Evolutionary conservation across 2,113 vertebrate species (phyloP).

Genomic region (Notarius quadriscutis): DNA sequence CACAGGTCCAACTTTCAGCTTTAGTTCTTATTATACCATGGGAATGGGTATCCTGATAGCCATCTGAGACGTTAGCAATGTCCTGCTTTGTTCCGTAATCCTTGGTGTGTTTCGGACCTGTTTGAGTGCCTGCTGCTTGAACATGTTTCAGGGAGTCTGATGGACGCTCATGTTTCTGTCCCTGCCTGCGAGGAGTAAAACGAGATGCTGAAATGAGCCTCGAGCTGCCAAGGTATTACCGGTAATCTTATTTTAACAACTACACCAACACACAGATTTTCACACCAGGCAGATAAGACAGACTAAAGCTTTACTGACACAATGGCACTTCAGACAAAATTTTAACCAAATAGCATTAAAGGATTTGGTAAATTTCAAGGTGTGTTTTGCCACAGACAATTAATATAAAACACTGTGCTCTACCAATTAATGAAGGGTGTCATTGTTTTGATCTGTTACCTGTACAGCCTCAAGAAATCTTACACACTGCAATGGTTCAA

Average conservation of each 20-base stretch:
- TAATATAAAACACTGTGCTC: neutral
- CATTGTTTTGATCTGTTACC: neutral
- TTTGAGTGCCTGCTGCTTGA: conserved; percentile 9
- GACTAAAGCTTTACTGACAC: neutral
- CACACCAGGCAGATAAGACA: neutral
- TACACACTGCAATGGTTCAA: neutral
- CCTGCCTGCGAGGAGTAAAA: conserved; percentile 31
- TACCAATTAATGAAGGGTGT: neutral
- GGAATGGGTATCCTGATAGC: neutral
- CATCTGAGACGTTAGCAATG: neutral
- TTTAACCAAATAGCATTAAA: neutral
- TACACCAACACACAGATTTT: neutral
- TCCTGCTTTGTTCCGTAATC: conserved; percentile 18
- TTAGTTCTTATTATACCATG: neutral
- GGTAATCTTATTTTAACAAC: neutral
- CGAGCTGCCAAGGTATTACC: neutral
- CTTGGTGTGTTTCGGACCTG: conserved; percentile 18
- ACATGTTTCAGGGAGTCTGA: neutral
- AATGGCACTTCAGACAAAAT: neutral
- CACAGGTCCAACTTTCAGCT: neutral
- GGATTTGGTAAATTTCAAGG: neutral
- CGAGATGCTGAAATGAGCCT: neutral
- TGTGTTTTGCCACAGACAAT: neutral
- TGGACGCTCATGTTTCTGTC: neutral
- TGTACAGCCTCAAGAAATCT: neutral